These are phyloP conservation scores for Hypselothyrea guttata DNA, from an alignment of 2,888 invertebrate species.

Conservation along the genomic window DNA sequence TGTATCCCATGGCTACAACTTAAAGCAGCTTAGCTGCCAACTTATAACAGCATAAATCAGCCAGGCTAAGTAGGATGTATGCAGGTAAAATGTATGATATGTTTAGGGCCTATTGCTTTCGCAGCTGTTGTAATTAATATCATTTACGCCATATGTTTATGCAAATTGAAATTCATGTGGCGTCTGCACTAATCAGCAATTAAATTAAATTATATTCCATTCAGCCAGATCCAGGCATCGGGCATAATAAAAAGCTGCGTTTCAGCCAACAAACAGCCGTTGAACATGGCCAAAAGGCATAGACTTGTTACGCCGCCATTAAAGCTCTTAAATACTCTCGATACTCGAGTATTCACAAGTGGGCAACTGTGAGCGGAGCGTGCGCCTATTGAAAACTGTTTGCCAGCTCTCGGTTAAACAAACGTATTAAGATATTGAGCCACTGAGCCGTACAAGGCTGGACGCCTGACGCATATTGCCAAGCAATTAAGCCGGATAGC, in stretches of 20 bases:
- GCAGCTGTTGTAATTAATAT: slow-evolving; percentile 35
- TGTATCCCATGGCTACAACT: too few relatives aligned
- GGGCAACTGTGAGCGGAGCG: slow-evolving; percentile 11
- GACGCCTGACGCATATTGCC: slow-evolving; percentile 62
- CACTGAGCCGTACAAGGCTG: slow-evolving; percentile 21
- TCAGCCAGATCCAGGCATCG: too few relatives aligned
- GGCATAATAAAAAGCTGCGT: slow-evolving; percentile 11
- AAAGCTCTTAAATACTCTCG: slow-evolving; percentile 47
- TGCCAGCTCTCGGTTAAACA: slow-evolving; percentile 32
- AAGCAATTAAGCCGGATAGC: slow-evolving; percentile 64
- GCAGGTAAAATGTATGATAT: too few relatives aligned
- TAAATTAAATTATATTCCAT: slow-evolving; percentile 50
- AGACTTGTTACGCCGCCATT: slow-evolving; percentile 10
- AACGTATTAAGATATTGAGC: slow-evolving; percentile 40
- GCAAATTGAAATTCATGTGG: slow-evolving; percentile 64
- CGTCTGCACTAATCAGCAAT: slow-evolving; percentile 59
- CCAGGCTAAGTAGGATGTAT: too few relatives aligned
- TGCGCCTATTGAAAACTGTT: slow-evolving; percentile 65
- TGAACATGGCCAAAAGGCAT: background rate
- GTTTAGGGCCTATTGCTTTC: slow-evolving; percentile 27
- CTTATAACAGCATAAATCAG: too few relatives aligned
- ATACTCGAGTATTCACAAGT: background rate
- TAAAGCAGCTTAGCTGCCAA: too few relatives aligned
- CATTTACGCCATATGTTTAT: slow-evolving; percentile 42
- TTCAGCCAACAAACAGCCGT: slow-evolving; percentile 16